These are phyloP conservation scores for Bombylius discolor DNA, from an alignment of 2,888 invertebrate species.

Conservation along the genomic window DNA sequence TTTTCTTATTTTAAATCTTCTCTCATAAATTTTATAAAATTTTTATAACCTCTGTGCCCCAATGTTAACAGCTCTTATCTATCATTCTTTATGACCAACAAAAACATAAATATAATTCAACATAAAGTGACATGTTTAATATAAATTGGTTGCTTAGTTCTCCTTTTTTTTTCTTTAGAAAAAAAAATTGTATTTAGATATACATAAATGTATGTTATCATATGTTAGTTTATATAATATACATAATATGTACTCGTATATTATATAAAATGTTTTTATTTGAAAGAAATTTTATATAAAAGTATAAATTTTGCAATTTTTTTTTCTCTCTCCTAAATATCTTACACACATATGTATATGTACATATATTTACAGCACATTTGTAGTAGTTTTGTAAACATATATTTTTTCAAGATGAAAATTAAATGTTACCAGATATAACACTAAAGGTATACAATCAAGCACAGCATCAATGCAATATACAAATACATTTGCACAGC, in stretches of 20 bases:
- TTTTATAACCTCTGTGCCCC: slow-evolving; percentile 2
- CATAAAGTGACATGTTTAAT: slow-evolving; percentile 4
- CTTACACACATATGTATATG: no score
- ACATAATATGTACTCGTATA: not conserved
- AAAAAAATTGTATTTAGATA: not conserved
- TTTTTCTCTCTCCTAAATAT: no score
- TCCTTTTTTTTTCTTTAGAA: not conserved
- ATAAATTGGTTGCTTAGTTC: not conserved
- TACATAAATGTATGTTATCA: not conserved
- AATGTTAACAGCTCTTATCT: slow-evolving; percentile 7
- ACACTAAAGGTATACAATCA: no score
- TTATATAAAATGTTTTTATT: not conserved
- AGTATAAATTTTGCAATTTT: no score
- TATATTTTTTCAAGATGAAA: no score
- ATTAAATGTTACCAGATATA: no score
- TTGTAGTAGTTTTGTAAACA: no score
- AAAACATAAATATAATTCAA: slow-evolving; percentile 5
- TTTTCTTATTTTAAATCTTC: no score
- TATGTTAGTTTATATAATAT: not conserved
- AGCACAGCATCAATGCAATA: no score
- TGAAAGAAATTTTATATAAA: not conserved
- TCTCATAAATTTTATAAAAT: not conserved
- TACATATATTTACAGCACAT: no score
- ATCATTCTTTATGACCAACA: slow-evolving; percentile 3
- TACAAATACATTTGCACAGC: no score